Evolutionary conservation across 2,797 vertebrate genomes (phyloP).

Genomic region (Labeo calbasu): DNA sequence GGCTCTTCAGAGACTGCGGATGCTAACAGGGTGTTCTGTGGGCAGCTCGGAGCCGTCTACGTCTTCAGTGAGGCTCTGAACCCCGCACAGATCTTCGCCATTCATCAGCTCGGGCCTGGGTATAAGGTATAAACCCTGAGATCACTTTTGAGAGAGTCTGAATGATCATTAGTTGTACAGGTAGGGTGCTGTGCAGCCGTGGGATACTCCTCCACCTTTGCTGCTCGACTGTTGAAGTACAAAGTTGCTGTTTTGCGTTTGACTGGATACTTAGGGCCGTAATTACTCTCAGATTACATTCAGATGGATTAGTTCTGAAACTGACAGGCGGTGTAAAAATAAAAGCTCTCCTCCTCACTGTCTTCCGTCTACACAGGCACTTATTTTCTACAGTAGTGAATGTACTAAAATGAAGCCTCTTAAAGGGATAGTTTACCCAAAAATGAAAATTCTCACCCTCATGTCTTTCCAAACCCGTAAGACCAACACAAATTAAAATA

Average conservation of each 20-base stretch:
- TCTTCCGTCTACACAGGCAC: not conserved
- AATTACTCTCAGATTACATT: slow-evolving; percentile 9
- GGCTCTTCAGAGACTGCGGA: slow-evolving; percentile 98
- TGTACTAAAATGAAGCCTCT: not conserved
- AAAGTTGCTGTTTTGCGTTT: not conserved
- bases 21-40: slow-evolving; percentile 96
- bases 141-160: not conserved
- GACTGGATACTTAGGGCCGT: not conserved
- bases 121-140: slow-evolving; percentile 86
- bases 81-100: slow-evolving; percentile 97
- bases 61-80: slow-evolving; percentile 98
- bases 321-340: not conserved
- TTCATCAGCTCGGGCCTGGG: slow-evolving; percentile 96
- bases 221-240: not conserved
- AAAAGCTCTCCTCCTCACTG: not conserved
- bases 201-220: not conserved
- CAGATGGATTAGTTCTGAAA: slow-evolving; percentile 6
- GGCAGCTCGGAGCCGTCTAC: slow-evolving; percentile 95
- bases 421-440: not conserved
- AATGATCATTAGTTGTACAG: not conserved
- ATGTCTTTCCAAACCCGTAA: too few relatives aligned
- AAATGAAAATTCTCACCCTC: too few relatives aligned
- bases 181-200: too few relatives aligned
- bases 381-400: not conserved
- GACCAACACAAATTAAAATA: too few relatives aligned